Conservation (phyloP, 2,797 vertebrate genomes). For the Lepilemur ruficaudatus region DNA sequence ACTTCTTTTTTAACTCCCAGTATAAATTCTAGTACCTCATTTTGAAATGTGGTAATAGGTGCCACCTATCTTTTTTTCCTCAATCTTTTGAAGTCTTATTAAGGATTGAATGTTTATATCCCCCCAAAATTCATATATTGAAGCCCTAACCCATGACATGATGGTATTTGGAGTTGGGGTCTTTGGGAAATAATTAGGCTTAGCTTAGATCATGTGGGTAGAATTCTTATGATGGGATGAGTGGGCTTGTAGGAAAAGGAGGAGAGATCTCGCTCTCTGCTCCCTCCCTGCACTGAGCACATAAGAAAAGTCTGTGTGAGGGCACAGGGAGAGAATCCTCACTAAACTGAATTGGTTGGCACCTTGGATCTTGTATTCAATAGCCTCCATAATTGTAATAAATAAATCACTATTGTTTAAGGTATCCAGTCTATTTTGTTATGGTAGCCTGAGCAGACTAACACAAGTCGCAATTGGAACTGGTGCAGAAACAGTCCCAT, state of each 20-base stretch:
- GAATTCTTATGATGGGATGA: not conserved
- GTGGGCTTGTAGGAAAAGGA: not conserved
- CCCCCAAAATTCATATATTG: not conserved
- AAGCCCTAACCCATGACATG: not conserved
- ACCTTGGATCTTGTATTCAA: not conserved
- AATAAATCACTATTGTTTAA: not conserved
- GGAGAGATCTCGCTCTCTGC: not conserved
- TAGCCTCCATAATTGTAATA: not conserved
- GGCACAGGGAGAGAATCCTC: not conserved
- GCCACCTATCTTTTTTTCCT: too few species aligned
- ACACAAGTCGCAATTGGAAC: not conserved
- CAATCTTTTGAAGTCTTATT: not conserved
- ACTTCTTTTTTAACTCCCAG: not conserved
- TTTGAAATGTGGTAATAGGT: not conserved
- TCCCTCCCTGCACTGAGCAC: not conserved
- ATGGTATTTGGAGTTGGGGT: not conserved
- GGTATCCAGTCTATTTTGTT: not conserved
- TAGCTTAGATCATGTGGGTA: not conserved
- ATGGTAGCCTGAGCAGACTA: not conserved
- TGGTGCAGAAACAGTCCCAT: not conserved
- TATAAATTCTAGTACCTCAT: not conserved
- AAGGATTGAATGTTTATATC: not conserved
- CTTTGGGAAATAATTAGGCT: not conserved
- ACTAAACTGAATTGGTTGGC: not conserved
- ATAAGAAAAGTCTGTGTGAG: not conserved